Conservation (phyloP, 2,113 vertebrate genomes). For the Oncorhynchus keta region DNA sequence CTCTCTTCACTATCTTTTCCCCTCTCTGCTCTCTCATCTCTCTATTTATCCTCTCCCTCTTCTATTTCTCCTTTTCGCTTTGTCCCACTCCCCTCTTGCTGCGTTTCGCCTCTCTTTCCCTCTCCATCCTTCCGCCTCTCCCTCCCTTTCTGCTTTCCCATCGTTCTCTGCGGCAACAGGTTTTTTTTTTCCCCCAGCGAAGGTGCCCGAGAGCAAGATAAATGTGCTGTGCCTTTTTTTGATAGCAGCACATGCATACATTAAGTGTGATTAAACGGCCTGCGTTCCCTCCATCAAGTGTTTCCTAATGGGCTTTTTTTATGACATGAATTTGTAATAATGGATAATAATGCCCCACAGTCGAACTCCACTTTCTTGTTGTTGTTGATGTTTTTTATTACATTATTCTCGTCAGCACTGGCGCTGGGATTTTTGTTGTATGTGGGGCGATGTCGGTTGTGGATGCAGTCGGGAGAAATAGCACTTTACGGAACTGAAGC, state of each 20-base stretch:
- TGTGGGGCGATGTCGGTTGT: neutral
- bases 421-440: no score
- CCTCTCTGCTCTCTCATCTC: neutral
- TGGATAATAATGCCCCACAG: constrained; percentile 56
- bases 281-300: constrained; percentile 75
- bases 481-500: constrained; percentile 23
- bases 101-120: neutral
- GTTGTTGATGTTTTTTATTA: constrained; percentile 61
- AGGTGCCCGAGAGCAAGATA: constrained; percentile 70
- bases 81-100: neutral
- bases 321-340: constrained; percentile 79
- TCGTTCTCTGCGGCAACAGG: constrained; percentile 55
- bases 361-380: constrained; percentile 47
- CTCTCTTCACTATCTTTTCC: neutral
- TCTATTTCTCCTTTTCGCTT: neutral
- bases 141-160: constrained; percentile 19
- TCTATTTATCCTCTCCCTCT: neutral
- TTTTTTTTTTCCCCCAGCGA: constrained; percentile 39
- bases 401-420: constrained; percentile 49
- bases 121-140: constrained; percentile 14
- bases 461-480: neutral
- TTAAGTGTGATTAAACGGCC: constrained; percentile 78
- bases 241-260: constrained; percentile 75
- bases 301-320: constrained; percentile 77
- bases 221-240: constrained; percentile 48